phyloP scores from a whole-genome alignment of 1,140 invertebrate genomes.

The Drosophila rufa region DNA sequence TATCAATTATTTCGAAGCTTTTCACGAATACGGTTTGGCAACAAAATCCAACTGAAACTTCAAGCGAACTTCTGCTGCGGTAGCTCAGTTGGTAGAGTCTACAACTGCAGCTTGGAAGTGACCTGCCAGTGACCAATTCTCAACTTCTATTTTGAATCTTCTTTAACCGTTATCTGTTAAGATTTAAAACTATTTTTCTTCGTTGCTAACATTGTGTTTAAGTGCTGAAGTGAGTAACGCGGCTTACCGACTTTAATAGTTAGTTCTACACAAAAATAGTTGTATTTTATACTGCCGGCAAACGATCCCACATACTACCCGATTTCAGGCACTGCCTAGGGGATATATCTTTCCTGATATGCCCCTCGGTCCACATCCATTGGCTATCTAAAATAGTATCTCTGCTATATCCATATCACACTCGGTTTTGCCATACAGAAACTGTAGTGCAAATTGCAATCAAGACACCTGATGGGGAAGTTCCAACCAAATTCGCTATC shows the following conservation, averaged over 20 bases:
- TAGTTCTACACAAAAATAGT: constrained; percentile 53
- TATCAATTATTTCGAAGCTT: background rate
- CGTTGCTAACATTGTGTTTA: constrained; percentile 22
- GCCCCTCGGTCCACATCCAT: constrained; percentile 52
- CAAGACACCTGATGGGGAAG: constrained; percentile 41
- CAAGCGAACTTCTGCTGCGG: accelerated
- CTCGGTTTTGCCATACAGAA: constrained; percentile 31
- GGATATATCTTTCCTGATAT: constrained; percentile 28
- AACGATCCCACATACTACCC: constrained; percentile 6
- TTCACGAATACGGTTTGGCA: background rate
- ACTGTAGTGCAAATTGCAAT: constrained; percentile 25
- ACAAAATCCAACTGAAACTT: background rate
- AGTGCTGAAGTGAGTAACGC: constrained; percentile 36
- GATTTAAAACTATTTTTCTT: constrained; percentile 13
- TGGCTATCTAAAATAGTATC: constrained; percentile 59
- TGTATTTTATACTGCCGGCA: constrained; percentile 24
- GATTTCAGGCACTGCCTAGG: constrained; percentile 24
- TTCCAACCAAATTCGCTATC: constrained; percentile 4
- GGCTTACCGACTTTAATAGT: constrained; percentile 41
- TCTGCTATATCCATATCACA: constrained; percentile 54
- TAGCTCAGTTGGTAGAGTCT: constrained; percentile 91
- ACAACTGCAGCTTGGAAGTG: constrained; percentile 93
- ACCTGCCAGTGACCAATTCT: constrained; percentile 90
- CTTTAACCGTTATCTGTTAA: background rate
- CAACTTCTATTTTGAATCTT: background rate